Conservation (phyloP, 2,888 invertebrate genomes). For the Tachina fera region DNA sequence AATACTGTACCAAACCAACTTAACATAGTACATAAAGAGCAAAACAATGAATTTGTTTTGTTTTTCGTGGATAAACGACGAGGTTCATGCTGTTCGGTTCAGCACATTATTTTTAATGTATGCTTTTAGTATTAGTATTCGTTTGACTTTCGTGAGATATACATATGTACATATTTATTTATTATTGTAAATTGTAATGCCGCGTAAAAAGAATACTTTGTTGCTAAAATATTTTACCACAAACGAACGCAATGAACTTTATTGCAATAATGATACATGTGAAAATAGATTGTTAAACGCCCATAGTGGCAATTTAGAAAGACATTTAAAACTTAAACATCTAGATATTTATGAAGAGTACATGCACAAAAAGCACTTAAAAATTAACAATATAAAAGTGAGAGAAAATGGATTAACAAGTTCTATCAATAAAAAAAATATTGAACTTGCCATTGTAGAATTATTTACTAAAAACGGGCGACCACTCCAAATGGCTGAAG, state of each 20-base stretch:
- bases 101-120: too few species aligned
- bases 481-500: too few species aligned
- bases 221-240: neutral
- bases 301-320: neutral
- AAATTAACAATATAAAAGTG: neutral
- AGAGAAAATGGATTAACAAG: neutral
- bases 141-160: neutral
- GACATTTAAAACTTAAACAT: neutral
- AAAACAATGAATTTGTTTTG: too few species aligned
- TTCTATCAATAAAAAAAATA: neutral
- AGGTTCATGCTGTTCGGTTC: too few species aligned
- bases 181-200: neutral
- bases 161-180: neutral
- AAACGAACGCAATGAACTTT: constrained; percentile 1
- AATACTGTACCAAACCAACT: too few species aligned
- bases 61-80: too few species aligned
- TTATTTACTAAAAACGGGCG: neutral
- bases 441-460: neutral
- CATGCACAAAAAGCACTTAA: neutral
- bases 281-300: neutral
- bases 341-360: neutral
- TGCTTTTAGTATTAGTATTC: neutral
- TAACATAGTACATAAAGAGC: too few species aligned
- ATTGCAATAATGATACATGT: neutral
- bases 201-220: constrained; percentile 7